Evolutionary conservation across 2,888 invertebrate genomes (phyloP), one percentile per base, ranked within the genome.

Genomic region (Ochropleura plecta): DNA sequence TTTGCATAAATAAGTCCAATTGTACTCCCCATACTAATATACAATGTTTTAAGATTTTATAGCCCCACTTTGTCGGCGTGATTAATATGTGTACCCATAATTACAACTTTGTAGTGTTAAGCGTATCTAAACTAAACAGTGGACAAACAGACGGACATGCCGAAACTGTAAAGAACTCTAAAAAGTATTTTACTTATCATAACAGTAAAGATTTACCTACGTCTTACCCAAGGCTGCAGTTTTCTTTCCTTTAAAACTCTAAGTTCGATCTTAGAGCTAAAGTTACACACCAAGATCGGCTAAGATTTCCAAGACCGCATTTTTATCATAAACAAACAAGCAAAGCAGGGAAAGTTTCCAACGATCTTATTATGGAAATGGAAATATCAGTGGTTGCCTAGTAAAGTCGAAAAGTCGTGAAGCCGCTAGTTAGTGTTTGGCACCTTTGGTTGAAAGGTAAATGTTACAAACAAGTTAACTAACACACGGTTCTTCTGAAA

Each of bases 351-450:
- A 6, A 76, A 67, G n/a, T 70, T 67, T 40, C 2, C 46, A 42
- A 65, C 49, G 42, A 51, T 65, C 12, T 71, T 46, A 72, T 72
- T 82, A 65, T 62, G 55, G 30, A 76, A 62, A 78, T 72, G 71
- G 66, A 67, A 83, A 73, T 59, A 60, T 73, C 53, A 67, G 30
- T 49, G 18, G 49, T 59, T 73, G 53, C 55, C 9, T 48, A 3
- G n/a, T 42, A 30, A 53, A 70, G 40, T 59, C 5, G 51, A 60
- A 83, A 70, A 70, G 63, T 73, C 30, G 9, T 55, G 48, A 30
- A 59, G 57, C 16, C 59, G 46, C 46, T 72, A 55, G 48, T 78
- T 67, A 71, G n/a, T 9, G 51, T 14, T 63, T 49, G 16, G 5
- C 18, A 20, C 4, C n/a, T 12, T 42, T 42, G 7, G 18, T 10